These are phyloP conservation scores for Aricia agestis DNA, from an alignment of 1,140 invertebrate species.

Conservation along the genomic window DNA sequence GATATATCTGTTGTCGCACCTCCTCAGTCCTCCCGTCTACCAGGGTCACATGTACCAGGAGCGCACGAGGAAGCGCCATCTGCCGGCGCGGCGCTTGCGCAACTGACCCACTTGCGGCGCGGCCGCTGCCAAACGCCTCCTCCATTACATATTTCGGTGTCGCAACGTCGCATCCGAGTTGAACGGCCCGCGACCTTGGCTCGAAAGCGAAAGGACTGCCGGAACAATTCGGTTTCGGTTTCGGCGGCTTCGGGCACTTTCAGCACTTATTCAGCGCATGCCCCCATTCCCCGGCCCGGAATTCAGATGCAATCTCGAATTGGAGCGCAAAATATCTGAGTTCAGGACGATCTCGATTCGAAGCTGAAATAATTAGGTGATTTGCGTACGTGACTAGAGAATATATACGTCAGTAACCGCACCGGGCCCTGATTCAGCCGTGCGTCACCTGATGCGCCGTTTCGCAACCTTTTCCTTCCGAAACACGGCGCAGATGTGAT, in stretches of 20 bases:
- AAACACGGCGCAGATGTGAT: slow-evolving; percentile 35
- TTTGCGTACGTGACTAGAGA: slow-evolving; percentile 52
- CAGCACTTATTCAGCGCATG: background rate
- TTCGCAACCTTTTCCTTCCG: slow-evolving; percentile 58
- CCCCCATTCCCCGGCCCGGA: too few relatives aligned
- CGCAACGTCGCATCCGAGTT: slow-evolving; percentile 74
- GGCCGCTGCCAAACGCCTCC: slow-evolving; percentile 70
- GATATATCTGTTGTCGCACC: too few relatives aligned
- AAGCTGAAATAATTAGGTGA: too few relatives aligned
- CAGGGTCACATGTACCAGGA: background rate
- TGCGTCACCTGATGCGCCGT: slow-evolving; percentile 50
- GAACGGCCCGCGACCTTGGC: slow-evolving; percentile 70
- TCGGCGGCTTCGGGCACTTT: background rate
- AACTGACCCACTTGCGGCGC: slow-evolving; percentile 67
- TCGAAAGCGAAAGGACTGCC: slow-evolving; percentile 66
- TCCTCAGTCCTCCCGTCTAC: too few relatives aligned
- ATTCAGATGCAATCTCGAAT: too few relatives aligned
- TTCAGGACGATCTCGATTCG: too few relatives aligned
- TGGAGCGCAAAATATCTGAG: too few relatives aligned
- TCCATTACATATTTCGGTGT: slow-evolving; percentile 72
- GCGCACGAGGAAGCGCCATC: slow-evolving; percentile 69
- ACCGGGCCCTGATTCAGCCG: slow-evolving; percentile 44
- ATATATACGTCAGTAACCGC: slow-evolving; percentile 35
- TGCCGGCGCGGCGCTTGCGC: slow-evolving; percentile 60
- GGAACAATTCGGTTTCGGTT: slow-evolving; percentile 39